Base-by-base conservation (phyloP, 2,113 vertebrate genomes). In the Ardeotis arabs region DNA sequence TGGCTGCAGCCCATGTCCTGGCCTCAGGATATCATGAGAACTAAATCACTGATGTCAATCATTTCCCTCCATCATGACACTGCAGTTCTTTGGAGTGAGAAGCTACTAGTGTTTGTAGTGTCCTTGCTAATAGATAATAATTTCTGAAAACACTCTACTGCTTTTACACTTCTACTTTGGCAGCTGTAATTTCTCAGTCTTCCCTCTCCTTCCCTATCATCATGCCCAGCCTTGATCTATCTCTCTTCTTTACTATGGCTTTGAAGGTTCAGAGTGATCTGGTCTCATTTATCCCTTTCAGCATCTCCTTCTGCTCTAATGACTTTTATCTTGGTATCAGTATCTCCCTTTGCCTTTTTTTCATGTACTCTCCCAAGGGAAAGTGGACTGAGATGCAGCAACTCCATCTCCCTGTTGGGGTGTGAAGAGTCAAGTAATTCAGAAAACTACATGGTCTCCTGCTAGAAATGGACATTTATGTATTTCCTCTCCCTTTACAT, bases 1-100 rank as follows among this genome's bases (percentile, higher is more conserved):
- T 96, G 92, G 90, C 94, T 89, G 83, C 93, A 84, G 94, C 85
- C 68, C 75, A 23, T 27, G 60, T 20, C 90, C 80, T 63, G 82
- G 90, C 92, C 90, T 67, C 2, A 1, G 78, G 92, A n/a, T 47
- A 74, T 28, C 35, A 41, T 2, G 31, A 35, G 72, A 45, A n/a
- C 20, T 35, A 17, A 58, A 74, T 44, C 90, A 14, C 31, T 56
- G 55, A 7, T 88, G 88, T 49, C 93, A 90, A 8, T 92, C 55
- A 67, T 74, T 81, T 8, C 28, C 52, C n/a, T 28, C 37, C 74
- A 55, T 15, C 1, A 8, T 85, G 87, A 93, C 68, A 22, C 76
- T 17, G 79, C 88, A 95, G 72, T 13, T 93, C 52, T 79, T 25
- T 22, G 49, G 62, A 62, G 35, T 2, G 62, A 91, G 74, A 63